Evolutionary conservation across 1,140 invertebrate species (phyloP), one percentile per base, ranked within the genome.

Genomic region (Littorina saxatilis): DNA sequence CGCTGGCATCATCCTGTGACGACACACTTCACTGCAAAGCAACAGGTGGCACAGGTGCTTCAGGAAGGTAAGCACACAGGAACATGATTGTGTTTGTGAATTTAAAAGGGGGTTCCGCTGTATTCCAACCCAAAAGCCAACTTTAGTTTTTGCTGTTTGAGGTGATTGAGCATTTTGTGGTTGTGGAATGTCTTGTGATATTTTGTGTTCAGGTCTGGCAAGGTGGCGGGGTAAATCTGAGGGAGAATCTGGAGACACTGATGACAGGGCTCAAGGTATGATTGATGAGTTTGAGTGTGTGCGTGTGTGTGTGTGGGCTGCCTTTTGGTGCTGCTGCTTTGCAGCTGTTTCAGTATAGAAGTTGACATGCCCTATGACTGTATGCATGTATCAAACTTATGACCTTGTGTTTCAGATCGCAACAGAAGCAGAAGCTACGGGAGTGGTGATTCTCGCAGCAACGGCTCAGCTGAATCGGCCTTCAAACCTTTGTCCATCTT

Each of bases 401-500:
- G n/a, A n/a, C n/a, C n/a, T n/a, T 52, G 20, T 66, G 20, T 63
- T 40, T 43, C 39, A 63, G 76, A 43, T 2, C 4, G 9, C 29
- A 63, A 17, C 9, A 68, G 66, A 35, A 29, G 35, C 66, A 55
- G 43, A 0, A 35, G 17, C 9, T 29, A 27, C 1, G 23, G 50
- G 2, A 58, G 37, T 50, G 27, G n/a, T 39, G 76, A 78, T 27
- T 1, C 37, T 1, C 55, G 11, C 17, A 78, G 76, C 58, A 29
- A 40, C 11, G 9, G 29, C 1, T 61, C 76, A 3, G 27, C 35
- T 40, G 52, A 79, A 35, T 2, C 35, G 15, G 35, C 47, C 5
- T 88, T 88, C 74, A 83, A 83, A 63, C 87, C 87, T 2, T 76
- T 88, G 9, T 68, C 80, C 37, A 83, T 86, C n/a, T 87, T 88